A percentile compares a stretch with the other conserved stretches of the same genome.
phyloP scores from a whole-genome alignment of 2,888 invertebrate genomes.

The Rotaria socialis region DNA sequence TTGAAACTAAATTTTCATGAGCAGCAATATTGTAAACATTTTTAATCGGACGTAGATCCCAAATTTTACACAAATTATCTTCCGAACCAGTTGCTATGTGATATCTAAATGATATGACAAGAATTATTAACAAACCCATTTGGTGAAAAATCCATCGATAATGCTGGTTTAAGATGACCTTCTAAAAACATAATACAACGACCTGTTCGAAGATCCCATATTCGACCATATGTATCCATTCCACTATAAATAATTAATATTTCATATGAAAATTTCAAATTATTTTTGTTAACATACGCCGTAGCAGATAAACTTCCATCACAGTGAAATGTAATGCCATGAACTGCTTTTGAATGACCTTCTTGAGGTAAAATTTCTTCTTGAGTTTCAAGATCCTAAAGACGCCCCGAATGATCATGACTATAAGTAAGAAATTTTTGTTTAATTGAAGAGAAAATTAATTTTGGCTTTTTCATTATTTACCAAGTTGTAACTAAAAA shows the following conservation, averaged over 20 bases:
- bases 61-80: constrained; percentile 84
- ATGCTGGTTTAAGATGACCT: constrained; percentile 84
- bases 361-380: constrained; percentile 95
- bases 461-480: background rate
- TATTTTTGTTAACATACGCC: constrained; percentile 64
- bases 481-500: constrained; percentile 86
- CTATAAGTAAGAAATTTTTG: constrained; percentile 51
- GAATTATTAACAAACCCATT: constrained; percentile 68
- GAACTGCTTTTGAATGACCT: constrained; percentile 90
- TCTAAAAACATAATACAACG: constrained; percentile 97
- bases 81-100: constrained; percentile 84
- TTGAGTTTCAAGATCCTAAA: constrained; percentile 87
- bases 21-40: constrained; percentile 90
- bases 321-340: constrained; percentile 77
- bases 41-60: constrained; percentile 83
- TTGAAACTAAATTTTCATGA: constrained; percentile 81
- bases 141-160: constrained; percentile 81
- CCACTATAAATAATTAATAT: constrained; percentile 65
- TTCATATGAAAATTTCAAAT: too few species aligned
- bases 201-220: constrained; percentile 94
- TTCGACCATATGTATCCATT: constrained; percentile 88
- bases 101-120: constrained; percentile 53
- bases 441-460: constrained; percentile 35
- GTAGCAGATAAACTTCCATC: constrained; percentile 88
- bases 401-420: constrained; percentile 88